Conservation (phyloP, 2,113 vertebrate species). For the Loxodonta africana region DNA sequence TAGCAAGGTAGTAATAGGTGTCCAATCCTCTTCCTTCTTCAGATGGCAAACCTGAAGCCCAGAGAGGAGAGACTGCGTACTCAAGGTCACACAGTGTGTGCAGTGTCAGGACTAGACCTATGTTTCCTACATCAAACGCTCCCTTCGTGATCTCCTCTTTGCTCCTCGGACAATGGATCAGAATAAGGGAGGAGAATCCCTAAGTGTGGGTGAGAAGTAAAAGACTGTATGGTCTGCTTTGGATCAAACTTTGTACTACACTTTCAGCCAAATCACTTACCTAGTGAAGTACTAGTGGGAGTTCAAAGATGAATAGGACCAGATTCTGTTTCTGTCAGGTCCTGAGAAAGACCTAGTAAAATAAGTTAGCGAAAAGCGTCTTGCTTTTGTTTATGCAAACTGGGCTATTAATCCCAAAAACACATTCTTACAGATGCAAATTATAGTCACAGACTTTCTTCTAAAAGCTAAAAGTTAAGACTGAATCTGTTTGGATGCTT, state of each 20-base stretch:
- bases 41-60: neutral
- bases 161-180: neutral
- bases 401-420: constrained; percentile 6
- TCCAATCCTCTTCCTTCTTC: neutral
- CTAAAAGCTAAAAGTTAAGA: neutral
- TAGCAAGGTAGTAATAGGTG: neutral
- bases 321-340: neutral
- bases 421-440: neutral
- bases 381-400: neutral
- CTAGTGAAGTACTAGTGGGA: neutral
- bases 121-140: neutral
- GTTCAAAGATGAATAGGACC: neutral
- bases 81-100: neutral
- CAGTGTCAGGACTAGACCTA: too few relatives aligned
- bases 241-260: neutral
- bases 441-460: neutral
- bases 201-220: neutral
- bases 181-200: neutral
- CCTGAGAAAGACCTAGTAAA: neutral
- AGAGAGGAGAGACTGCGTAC: neutral
- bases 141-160: neutral
- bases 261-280: neutral
- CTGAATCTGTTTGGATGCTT: neutral
- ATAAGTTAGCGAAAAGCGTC: neutral
- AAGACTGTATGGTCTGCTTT: neutral